These are phyloP conservation scores for Brenthis daphne DNA, from an alignment of 2,888 invertebrate genomes.

Conservation along the genomic window DNA sequence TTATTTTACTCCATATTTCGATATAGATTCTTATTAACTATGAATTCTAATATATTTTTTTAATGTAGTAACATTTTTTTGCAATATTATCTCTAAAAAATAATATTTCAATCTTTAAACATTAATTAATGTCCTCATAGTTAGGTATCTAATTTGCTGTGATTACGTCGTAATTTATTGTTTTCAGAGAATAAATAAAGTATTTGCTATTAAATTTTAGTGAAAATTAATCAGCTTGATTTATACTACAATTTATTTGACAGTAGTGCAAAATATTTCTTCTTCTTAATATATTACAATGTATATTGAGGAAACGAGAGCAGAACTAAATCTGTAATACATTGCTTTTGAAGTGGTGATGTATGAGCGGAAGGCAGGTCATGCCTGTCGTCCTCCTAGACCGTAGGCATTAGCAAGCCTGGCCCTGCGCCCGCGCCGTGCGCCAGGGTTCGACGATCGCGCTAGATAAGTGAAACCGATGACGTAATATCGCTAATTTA, in stretches of 20 bases:
- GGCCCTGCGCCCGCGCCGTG: not conserved
- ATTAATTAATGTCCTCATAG: too few species aligned
- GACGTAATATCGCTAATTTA: constrained; percentile 26
- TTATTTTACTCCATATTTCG: too few species aligned
- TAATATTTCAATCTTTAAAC: too few species aligned
- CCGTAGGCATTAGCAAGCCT: not conserved
- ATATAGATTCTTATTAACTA: too few species aligned
- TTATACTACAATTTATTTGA: not conserved
- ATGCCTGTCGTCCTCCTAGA: constrained; percentile 15
- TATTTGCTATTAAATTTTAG: too few species aligned
- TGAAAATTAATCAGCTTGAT: not conserved
- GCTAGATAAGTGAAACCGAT: constrained; percentile 27
- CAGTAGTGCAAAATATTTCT: not conserved
- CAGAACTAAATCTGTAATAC: constrained; percentile 5
- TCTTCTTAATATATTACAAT: constrained; percentile 4
- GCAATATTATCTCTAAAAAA: too few species aligned
- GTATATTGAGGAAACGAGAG: constrained; percentile 14
- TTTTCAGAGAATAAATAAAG: too few species aligned
- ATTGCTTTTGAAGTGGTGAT: constrained; percentile 20
- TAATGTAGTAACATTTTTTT: too few species aligned
- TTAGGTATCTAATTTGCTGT: too few species aligned
- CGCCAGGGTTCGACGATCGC: constrained; percentile 25
- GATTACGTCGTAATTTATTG: too few species aligned
- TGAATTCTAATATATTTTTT: too few species aligned
- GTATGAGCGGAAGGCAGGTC: constrained; percentile 19